These are phyloP conservation scores for Vireo altiloquus DNA, from an alignment of 2,113 vertebrate species.

Conservation along the genomic window DNA sequence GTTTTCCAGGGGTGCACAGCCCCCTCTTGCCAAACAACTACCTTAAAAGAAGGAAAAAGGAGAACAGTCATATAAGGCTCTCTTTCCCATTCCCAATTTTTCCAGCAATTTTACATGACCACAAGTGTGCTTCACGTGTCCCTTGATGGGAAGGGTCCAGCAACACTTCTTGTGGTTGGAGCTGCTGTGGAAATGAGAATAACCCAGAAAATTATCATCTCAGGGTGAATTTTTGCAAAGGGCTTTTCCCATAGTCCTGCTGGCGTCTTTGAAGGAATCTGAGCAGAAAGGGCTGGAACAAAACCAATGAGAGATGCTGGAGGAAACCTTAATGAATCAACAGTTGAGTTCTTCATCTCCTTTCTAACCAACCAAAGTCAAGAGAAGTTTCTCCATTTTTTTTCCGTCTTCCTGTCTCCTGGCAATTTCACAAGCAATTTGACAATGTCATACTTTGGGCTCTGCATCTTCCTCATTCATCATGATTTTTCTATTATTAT, in stretches of 20 bases:
- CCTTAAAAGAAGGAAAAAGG: background rate
- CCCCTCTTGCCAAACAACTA: background rate
- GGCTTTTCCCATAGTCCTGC: background rate
- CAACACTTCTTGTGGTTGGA: background rate
- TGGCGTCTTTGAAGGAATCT: background rate
- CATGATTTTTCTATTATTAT: background rate
- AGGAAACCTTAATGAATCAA: background rate
- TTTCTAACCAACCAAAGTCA: background rate
- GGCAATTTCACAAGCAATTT: background rate
- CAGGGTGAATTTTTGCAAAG: background rate
- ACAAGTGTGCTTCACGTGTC: background rate
- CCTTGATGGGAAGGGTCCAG: background rate
- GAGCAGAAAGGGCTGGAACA: background rate
- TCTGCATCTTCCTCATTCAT: fast-evolving
- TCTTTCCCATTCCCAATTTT: background rate
- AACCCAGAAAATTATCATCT: background rate
- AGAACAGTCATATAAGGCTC: background rate
- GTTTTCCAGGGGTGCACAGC: background rate
- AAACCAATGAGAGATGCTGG: background rate
- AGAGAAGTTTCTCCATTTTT: background rate
- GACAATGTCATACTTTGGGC: background rate
- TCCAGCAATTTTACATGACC: background rate
- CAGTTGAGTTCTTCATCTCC: background rate
- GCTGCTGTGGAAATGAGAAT: background rate
- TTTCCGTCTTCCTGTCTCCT: background rate